phyloP scores from a whole-genome alignment of 2,888 invertebrate species.

The Stegana nigrithorax region DNA sequence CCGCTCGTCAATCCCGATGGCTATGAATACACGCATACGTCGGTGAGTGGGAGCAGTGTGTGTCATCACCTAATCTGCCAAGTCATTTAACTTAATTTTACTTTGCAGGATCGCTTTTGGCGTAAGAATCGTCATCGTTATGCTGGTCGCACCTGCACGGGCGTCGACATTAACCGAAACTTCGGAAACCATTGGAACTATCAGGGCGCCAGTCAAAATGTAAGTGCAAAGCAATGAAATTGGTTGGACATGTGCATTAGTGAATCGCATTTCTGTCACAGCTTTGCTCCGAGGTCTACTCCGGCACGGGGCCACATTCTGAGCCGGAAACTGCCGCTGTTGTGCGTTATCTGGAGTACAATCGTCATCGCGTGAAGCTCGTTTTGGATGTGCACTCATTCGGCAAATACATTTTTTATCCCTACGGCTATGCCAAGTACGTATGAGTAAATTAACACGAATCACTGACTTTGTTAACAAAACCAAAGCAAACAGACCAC shows the following conservation, averaged over 20 bases:
- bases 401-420: conserved; percentile 68
- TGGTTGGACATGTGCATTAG: neutral
- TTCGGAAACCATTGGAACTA: conserved; percentile 78
- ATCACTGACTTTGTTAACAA: neutral
- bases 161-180: conserved; percentile 83
- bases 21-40: conserved; percentile 65
- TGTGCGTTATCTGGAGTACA: conserved; percentile 61
- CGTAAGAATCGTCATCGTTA: conserved; percentile 76
- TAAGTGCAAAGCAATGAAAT: conserved; percentile 37
- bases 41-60: conserved; percentile 43
- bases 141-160: conserved; percentile 71
- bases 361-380: conserved; percentile 65
- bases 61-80: neutral
- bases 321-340: conserved; percentile 66
- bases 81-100: neutral
- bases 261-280: conserved; percentile 25
- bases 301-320: conserved; percentile 62
- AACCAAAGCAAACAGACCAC: no score
- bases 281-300: conserved; percentile 67
- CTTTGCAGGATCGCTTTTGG: conserved; percentile 71
- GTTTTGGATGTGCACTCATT: conserved; percentile 68
- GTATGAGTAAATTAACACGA: conserved; percentile 23
- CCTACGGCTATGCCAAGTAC: conserved; percentile 67
- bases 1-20: conserved; percentile 68
- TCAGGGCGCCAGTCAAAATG: conserved; percentile 70